phyloP scores from a whole-genome alignment of 2,797 vertebrate genomes.

The Hipposideros larvatus region DNA sequence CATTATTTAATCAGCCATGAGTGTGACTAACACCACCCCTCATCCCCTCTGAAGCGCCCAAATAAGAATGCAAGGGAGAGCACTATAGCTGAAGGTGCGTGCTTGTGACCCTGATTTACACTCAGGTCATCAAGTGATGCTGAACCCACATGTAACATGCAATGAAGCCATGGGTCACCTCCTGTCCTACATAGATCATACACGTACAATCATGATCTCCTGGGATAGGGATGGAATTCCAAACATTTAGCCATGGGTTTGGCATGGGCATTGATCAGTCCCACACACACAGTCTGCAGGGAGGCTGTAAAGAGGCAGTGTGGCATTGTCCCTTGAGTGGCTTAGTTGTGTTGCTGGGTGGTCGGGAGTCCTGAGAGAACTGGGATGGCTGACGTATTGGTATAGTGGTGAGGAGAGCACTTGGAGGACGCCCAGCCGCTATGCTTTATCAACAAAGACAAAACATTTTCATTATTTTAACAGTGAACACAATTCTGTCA shows the following conservation, averaged over 20 bases:
- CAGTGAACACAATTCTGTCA: not conserved
- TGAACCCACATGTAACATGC: not conserved
- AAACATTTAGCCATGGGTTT: not conserved
- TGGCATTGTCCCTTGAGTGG: not conserved
- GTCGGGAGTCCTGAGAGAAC: not conserved
- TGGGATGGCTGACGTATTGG: not conserved
- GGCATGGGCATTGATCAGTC: not conserved
- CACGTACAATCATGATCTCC: slow-evolving; percentile 8
- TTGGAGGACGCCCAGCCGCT: not conserved
- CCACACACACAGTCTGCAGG: not conserved
- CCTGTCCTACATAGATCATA: not conserved
- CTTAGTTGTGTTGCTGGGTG: not conserved
- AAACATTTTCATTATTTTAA: slow-evolving; percentile 60
- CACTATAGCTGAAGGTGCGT: not conserved
- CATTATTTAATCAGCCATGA: slow-evolving; percentile 48
- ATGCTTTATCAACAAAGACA: not conserved
- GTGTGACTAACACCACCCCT: not conserved
- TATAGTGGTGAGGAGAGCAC: not conserved
- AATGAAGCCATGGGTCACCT: not conserved
- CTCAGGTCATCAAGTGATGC: not conserved
- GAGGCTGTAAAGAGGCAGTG: not conserved
- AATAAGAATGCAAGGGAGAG: slow-evolving; percentile 6
- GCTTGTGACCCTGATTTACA: slow-evolving; percentile 43
- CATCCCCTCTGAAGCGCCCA: not conserved
- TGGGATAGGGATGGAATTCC: slow-evolving; percentile 15